phyloP scores from a whole-genome alignment of 2,888 invertebrate species.

The Lepidonotus clava region DNA sequence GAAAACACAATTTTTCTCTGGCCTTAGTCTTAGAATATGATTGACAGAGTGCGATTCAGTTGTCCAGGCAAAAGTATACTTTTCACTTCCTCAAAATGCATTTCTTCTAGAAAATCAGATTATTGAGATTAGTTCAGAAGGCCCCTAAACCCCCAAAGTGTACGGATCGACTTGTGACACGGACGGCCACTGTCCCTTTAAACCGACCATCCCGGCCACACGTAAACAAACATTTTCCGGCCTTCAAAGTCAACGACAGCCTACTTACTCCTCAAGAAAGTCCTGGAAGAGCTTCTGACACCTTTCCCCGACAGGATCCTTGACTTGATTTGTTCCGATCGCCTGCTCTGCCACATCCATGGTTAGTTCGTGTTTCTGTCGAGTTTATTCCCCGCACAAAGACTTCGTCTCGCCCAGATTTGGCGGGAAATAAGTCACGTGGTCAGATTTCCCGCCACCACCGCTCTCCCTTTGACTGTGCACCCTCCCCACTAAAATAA shows the following conservation, averaged over 20 bases:
- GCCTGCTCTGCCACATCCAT: slow-evolving; percentile 79
- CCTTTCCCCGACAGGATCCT: slow-evolving; percentile 94
- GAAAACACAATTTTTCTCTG: no score
- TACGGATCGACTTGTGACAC: no score
- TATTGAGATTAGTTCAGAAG: no score
- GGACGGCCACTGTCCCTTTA: not conserved
- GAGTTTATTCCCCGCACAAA: not conserved
- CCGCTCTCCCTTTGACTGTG: not conserved
- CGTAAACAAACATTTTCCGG: not conserved
- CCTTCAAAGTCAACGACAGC: not conserved
- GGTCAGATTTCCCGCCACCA: slow-evolving; percentile 26
- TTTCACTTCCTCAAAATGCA: no score
- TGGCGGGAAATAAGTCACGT: slow-evolving; percentile 26
- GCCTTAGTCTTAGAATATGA: no score
- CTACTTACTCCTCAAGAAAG: slow-evolving; percentile 92
- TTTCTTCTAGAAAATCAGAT: no score
- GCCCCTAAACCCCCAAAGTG: no score
- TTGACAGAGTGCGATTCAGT: no score
- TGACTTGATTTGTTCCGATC: slow-evolving; percentile 80
- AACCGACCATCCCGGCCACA: not conserved
- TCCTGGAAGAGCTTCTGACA: slow-evolving; percentile 98
- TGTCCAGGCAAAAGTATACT: no score
- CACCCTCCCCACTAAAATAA: not conserved
- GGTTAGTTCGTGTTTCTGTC: not conserved
- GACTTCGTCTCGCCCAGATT: not conserved